Conservation (phyloP, 1,140 invertebrate genomes). For the Phymorhynchus buccinoides region DNA sequence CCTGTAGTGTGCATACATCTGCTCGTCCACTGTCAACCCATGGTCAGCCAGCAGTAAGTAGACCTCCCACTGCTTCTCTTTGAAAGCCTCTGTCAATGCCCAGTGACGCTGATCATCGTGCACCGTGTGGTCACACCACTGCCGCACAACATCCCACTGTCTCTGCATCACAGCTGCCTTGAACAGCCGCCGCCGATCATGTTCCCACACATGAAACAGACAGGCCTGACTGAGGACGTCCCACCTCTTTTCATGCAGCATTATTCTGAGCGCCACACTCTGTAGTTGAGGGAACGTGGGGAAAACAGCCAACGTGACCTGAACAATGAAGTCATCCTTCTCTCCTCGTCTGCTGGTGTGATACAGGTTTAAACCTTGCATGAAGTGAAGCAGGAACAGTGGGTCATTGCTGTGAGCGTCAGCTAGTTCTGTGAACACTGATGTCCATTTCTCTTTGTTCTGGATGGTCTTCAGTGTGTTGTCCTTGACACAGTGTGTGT, state of each 20-base stretch:
- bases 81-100: neutral
- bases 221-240: neutral
- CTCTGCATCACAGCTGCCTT: constrained; percentile 22
- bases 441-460: neutral
- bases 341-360: neutral
- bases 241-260: constrained; percentile 19
- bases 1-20: constrained; percentile 6
- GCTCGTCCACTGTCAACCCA: neutral
- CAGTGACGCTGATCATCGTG: constrained; percentile 4
- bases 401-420: neutral
- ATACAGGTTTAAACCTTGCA: neutral
- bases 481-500: neutral
- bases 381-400: neutral
- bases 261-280: neutral
- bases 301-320: neutral
- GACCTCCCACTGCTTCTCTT: neutral
- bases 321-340: neutral
- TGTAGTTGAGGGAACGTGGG: neutral
- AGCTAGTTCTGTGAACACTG: neutral
- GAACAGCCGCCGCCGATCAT: neutral
- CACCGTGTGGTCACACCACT: neutral
- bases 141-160: neutral
- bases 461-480: neutral
- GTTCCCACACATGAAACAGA: constrained; percentile 13
- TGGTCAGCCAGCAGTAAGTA: neutral